Conservation (phyloP, 30 jellyfish, hydroid and myxozoan genomes). For the Pelagia noctiluca region DNA sequence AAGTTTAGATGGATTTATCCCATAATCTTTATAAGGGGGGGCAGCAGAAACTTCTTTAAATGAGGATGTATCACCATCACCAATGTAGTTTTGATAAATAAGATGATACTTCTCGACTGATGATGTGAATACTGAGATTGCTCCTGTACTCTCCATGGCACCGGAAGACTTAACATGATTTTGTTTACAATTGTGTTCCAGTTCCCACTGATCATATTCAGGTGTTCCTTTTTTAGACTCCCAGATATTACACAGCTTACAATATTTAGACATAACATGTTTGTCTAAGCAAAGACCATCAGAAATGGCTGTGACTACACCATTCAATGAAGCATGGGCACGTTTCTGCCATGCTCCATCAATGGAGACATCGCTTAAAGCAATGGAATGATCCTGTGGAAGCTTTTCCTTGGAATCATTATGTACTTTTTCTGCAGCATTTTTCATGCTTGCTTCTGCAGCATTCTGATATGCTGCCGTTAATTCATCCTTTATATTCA, state of each 20-base stretch:
- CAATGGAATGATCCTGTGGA: slow-evolving; percentile 29
- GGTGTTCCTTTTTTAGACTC: slow-evolving; percentile 40
- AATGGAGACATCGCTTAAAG: slow-evolving; percentile 10
- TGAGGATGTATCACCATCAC: no score
- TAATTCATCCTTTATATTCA: slow-evolving; percentile 9
- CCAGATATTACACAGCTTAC: no score
- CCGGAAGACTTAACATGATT: slow-evolving; percentile 53
- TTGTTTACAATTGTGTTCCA: slow-evolving; percentile 39
- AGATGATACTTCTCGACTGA: slow-evolving; percentile 33
- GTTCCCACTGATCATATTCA: slow-evolving; percentile 42
- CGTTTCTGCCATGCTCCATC: no score
- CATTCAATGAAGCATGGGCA: no score
- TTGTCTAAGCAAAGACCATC: no score
- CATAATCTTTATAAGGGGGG: slow-evolving; percentile 36
- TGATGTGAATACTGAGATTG: slow-evolving; percentile 24
- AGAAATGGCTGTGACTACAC: no score
- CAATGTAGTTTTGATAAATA: slow-evolving; percentile 8
- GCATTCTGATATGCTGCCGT: slow-evolving; percentile 2
- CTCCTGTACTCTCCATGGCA: slow-evolving; percentile 67
- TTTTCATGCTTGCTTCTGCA: slow-evolving; percentile 39
- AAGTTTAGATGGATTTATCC: no score
- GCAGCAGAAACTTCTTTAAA: slow-evolving; percentile 6
- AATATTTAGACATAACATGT: no score
- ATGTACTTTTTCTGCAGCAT: slow-evolving; percentile 5
- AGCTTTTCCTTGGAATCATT: neutral